phyloP scores from a whole-genome alignment of 2,797 vertebrate species.

The Sylvilagus floridanus region DNA sequence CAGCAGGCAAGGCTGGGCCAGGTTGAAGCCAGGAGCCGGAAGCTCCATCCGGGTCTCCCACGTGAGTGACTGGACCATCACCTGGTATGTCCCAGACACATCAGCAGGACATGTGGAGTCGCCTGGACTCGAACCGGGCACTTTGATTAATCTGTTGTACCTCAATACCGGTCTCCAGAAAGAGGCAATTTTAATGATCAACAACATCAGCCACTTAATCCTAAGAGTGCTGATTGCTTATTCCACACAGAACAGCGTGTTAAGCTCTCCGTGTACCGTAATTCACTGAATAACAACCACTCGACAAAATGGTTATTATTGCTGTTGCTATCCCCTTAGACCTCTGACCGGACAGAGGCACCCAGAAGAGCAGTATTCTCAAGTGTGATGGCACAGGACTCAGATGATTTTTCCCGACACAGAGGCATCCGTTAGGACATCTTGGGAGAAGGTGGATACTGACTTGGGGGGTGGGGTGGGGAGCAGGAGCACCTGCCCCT shows the following conservation, averaged over 20 bases:
- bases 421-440: not conserved
- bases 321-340: not conserved
- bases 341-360: not conserved
- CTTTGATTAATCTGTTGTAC: too few species aligned
- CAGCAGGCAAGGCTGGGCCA: too few species aligned
- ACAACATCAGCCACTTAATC: not conserved
- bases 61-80: too few species aligned
- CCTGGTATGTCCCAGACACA: too few species aligned
- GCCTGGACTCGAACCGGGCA: too few species aligned
- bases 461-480: not conserved
- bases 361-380: not conserved
- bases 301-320: not conserved
- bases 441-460: not conserved
- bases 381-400: too few species aligned
- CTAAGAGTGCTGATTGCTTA: too few species aligned
- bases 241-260: not conserved
- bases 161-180: not conserved
- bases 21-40: too few species aligned
- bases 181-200: not conserved
- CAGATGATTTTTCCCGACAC: not conserved
- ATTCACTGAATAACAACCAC: not conserved
- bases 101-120: too few species aligned
- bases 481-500: not conserved
- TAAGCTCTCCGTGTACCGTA: not conserved
- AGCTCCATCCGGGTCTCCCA: too few species aligned